Evolutionary conservation across 2,888 invertebrate genomes (phyloP).

Genomic region (Agrochola macilenta): DNA sequence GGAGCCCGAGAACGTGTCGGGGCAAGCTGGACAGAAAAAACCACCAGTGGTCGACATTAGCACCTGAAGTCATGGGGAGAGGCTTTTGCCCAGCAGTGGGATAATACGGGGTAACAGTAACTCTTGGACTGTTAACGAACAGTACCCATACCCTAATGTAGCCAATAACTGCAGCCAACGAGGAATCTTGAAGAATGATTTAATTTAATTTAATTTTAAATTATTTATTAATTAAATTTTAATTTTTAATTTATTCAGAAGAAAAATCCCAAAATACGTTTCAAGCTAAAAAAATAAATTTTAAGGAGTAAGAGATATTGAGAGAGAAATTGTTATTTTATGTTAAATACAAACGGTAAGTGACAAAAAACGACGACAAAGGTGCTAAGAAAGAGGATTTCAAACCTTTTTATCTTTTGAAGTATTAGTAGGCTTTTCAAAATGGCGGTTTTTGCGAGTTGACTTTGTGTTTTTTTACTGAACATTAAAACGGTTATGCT

Average conservation of each 20-base stretch:
- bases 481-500: conserved; percentile 1
- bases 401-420: conserved; percentile 2
- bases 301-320: neutral
- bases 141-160: neutral
- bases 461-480: neutral
- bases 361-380: conserved; percentile 2
- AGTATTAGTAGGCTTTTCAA: conserved; percentile 4
- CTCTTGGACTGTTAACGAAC: neutral
- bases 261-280: neutral
- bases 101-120: too few species aligned
- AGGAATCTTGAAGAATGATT: neutral
- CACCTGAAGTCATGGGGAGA: too few species aligned
- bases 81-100: too few species aligned
- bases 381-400: conserved; percentile 9
- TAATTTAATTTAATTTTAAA: too few species aligned
- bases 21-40: too few species aligned
- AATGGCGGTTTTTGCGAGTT: neutral
- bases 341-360: neutral
- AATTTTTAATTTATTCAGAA: too few species aligned
- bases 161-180: neutral
- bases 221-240: too few species aligned
- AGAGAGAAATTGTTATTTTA: neutral
- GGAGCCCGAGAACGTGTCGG: too few species aligned
- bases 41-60: too few species aligned
- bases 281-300: neutral